Evolutionary conservation across 2,888 invertebrate species (phyloP), one percentile per base, ranked within the genome.

Genomic region (Nemotelus nigrinus): DNA sequence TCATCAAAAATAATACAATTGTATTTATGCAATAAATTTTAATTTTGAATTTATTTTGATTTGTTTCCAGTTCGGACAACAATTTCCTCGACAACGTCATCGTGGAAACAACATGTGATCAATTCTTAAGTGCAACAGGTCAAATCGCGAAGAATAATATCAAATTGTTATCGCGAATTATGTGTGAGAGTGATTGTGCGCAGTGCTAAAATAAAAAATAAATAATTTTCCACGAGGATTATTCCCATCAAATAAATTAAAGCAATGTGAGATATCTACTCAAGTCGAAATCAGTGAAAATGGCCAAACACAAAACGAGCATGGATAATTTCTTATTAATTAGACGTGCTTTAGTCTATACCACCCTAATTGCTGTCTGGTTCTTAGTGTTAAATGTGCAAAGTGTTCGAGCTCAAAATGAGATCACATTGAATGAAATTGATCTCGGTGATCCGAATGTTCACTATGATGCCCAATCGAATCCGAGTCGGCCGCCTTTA

Each of bases 371-470:
- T 41, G 3, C 47, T n/a, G 47, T 63, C 60, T 48, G 60, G n/a
- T 74, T 47, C 50, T 41, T 60, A 6, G 74, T 60, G 3, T 60
- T 74, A 8, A 50, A 50, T 60, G 63, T 60, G 41, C 45, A 63
- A 43, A 48, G 63, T 48, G 63, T 45, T 10, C 25, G 48, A 6
- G 47, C 74, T 8, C 64, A 64, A 64, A 71, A 50, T 71, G 79
- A 78, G 47, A 77, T 78, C 47, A 77, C 63, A 5, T 25, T 79
- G 39, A 79, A 79, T 75, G 79, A 79, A 64, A 78, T 79, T 44
- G 72, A 79, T 78, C 68, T 77, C 41, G 63, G 65, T 53, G 53
- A 76, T 74, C 74, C 74, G n/a, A 74, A 74, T 74, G 60, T 74
- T 45, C 74, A 63, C n/a, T 74, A 74, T 48, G 74, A 74, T 74